phyloP scores from a whole-genome alignment of 2,888 invertebrate species.

The Epinotia brunnichana region DNA sequence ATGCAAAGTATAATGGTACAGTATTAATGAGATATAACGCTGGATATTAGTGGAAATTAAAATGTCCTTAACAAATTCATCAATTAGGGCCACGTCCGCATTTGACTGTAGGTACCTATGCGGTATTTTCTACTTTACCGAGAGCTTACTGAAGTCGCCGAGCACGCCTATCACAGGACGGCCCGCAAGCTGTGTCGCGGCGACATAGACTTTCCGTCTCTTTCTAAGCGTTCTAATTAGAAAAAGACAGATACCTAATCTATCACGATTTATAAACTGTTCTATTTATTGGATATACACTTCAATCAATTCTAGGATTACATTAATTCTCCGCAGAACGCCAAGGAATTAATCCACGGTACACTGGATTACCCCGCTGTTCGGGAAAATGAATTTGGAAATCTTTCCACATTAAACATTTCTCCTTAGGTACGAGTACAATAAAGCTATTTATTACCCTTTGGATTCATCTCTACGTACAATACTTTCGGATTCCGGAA shows the following conservation, averaged over 20 bases:
- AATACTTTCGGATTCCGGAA: not conserved
- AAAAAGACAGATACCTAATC: too few relatives aligned
- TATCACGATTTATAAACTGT: not conserved
- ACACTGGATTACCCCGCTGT: conserved; percentile 5
- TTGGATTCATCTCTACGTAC: not conserved
- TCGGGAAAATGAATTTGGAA: conserved; percentile 6
- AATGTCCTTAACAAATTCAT: conserved; percentile 14
- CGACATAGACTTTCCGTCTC: too few relatives aligned
- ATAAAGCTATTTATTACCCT: not conserved
- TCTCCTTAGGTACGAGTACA: not conserved
- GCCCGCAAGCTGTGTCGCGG: too few relatives aligned
- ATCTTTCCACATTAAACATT: not conserved
- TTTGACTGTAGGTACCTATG: too few relatives aligned
- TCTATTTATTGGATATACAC: conserved; percentile 10
- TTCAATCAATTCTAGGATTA: conserved; percentile 9
- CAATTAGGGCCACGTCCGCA: not conserved
- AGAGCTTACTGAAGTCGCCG: too few relatives aligned
- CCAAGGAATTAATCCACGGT: conserved; percentile 3
- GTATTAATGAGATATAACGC: not conserved
- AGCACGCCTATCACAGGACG: too few relatives aligned
- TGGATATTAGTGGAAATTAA: not conserved
- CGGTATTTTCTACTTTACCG: too few relatives aligned
- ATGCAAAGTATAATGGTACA: conserved; percentile 3
- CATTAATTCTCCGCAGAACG: conserved; percentile 4
- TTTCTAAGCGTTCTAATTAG: too few relatives aligned